These are phyloP conservation scores for Parnassius orleans DNA, from an alignment of 2,888 invertebrate genomes.

Conservation along the genomic window DNA sequence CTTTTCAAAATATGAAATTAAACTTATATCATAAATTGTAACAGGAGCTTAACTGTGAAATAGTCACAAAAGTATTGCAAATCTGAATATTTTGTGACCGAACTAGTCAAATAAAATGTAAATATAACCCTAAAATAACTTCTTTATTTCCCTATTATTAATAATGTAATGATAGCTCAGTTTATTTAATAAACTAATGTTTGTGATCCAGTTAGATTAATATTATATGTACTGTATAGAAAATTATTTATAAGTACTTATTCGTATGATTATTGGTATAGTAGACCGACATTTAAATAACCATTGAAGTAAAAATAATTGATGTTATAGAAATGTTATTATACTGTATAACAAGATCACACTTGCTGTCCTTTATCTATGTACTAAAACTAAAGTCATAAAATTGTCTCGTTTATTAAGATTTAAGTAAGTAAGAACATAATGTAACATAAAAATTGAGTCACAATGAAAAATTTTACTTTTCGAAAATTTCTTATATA, in stretches of 20 bases:
- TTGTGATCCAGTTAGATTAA: background rate
- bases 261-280: slow-evolving; percentile 12
- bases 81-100: background rate
- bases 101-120: background rate
- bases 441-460: background rate
- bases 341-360: slow-evolving; percentile 17
- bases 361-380: slow-evolving; percentile 24
- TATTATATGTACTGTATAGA: slow-evolving; percentile 17
- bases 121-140: background rate
- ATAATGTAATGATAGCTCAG: background rate
- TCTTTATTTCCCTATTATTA: background rate
- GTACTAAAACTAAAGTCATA: slow-evolving; percentile 8
- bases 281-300: slow-evolving; percentile 8
- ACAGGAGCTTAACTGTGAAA: no score
- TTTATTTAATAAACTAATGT: background rate
- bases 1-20: no score
- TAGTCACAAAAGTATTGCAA: background rate
- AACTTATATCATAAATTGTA: background rate
- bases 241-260: slow-evolving; percentile 11
- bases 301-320: slow-evolving; percentile 6
- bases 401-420: slow-evolving; percentile 12
- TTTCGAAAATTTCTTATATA: background rate
- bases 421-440: background rate
- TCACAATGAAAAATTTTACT: background rate
- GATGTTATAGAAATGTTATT: slow-evolving; percentile 20